Conservation (phyloP, 2,797 vertebrate species). For the Hozukius guyotensis region DNA sequence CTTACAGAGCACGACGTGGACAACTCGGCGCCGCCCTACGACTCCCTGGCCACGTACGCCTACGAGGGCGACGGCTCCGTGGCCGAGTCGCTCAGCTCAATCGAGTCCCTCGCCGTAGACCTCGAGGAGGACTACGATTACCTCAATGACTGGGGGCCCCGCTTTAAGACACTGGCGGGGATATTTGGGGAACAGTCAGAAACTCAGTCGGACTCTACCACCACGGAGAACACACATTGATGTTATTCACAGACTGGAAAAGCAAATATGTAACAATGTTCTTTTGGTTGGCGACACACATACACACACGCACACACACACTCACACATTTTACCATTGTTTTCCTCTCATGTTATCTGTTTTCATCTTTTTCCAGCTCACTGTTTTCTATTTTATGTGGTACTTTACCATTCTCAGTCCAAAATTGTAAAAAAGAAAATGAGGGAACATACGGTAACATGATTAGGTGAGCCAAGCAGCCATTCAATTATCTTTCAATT, state of each 20-base stretch:
- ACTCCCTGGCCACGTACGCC: slow-evolving; percentile 96
- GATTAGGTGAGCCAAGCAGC: slow-evolving; percentile 53
- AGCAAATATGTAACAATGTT: slow-evolving; percentile 50
- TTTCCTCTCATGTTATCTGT: slow-evolving; percentile 37
- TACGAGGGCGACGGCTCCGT: slow-evolving; percentile 95
- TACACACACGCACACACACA: background rate
- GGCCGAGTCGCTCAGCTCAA: slow-evolving; percentile 96
- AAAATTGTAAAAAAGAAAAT: slow-evolving; percentile 58
- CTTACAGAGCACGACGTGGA: slow-evolving; percentile 92
- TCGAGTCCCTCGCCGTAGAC: slow-evolving; percentile 89
- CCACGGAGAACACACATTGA: slow-evolving; percentile 78
- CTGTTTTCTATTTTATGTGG: slow-evolving; percentile 41
- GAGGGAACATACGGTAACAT: slow-evolving; percentile 25
- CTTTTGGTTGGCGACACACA: slow-evolving; percentile 43
- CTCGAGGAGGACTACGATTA: slow-evolving; percentile 94
- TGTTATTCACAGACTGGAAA: slow-evolving; percentile 59
- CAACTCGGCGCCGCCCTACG: slow-evolving; percentile 92
- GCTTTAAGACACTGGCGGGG: slow-evolving; percentile 95
- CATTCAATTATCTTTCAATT: slow-evolving; percentile 61
- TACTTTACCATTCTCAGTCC: slow-evolving; percentile 63
- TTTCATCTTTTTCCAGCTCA: slow-evolving; percentile 41
- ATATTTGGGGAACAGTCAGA: slow-evolving; percentile 92
- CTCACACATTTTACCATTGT: slow-evolving; percentile 31
- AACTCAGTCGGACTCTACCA: slow-evolving; percentile 76
- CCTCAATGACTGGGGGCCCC: slow-evolving; percentile 95